phyloP scores from a whole-genome alignment of 2,113 vertebrate species.

The Talpa occidentalis region DNA sequence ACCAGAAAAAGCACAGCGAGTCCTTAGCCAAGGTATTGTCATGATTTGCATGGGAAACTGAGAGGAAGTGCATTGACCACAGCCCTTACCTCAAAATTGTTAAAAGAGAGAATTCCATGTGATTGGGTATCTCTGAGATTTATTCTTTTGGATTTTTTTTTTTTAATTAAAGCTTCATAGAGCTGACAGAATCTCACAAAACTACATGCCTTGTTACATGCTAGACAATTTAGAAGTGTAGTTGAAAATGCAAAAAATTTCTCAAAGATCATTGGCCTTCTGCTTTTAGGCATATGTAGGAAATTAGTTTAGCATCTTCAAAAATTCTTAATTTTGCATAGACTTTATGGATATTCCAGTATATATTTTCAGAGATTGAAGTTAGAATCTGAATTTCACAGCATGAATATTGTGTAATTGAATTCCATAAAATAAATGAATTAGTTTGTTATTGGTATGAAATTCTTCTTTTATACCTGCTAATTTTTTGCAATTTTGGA shows the following conservation, averaged over 20 bases:
- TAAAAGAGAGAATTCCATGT: neutral
- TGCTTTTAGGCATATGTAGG: neutral
- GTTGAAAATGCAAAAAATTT: neutral
- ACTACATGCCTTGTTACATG: neutral
- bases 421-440: conserved; percentile 49
- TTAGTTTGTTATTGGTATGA: conserved; percentile 10
- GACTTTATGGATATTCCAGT: conserved; percentile 1
- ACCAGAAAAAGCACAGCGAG: conserved; percentile 27
- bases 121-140: conserved; percentile 2
- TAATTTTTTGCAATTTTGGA: conserved; percentile 28
- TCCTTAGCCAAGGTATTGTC: conserved; percentile 22
- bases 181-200: neutral
- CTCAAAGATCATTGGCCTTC: conserved; percentile 1
- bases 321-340: conserved; percentile 14
- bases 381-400: neutral
- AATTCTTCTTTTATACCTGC: conserved; percentile 19
- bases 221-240: neutral
- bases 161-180: neutral
- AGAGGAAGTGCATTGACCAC: conserved; percentile 49
- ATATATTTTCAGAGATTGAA: conserved; percentile 47
- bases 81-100: neutral
- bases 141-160: conserved; percentile 26
- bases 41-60: neutral
- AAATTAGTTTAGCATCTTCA: conserved; percentile 15
- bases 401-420: neutral